A percentile compares a stretch with the other conserved stretches of the same genome.
phyloP scores from a whole-genome alignment of 2,888 invertebrate species.

The Drosophila mercatorum region DNA sequence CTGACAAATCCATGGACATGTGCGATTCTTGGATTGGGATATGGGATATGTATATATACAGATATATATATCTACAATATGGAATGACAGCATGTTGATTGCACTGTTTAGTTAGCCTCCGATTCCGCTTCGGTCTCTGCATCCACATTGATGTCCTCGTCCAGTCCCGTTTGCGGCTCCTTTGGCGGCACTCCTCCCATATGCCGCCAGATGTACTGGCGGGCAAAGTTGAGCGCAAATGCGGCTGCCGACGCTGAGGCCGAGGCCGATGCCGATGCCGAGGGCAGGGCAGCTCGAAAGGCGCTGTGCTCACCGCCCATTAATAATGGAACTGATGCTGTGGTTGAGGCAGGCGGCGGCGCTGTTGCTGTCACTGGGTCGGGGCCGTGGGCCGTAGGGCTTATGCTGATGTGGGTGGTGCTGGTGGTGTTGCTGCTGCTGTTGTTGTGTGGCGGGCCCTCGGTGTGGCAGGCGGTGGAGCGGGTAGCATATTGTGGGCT shows the following conservation, averaged over 20 bases:
- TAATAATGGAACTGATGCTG: constrained; percentile 86
- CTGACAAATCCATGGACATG: constrained; percentile 26
- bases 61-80: constrained; percentile 7
- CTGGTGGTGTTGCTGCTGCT: constrained; percentile 21
- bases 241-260: constrained; percentile 85
- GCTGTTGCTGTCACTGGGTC: constrained; percentile 71
- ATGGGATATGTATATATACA: constrained; percentile 1
- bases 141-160: constrained; percentile 93
- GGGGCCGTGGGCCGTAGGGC: constrained; percentile 43
- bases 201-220: constrained; percentile 77
- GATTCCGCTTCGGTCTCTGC: constrained; percentile 86
- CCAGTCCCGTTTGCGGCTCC: constrained; percentile 35
- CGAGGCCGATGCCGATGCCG: constrained; percentile 80
- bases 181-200: constrained; percentile 53
- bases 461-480: constrained; percentile 37
- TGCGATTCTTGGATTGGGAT: constrained; percentile 3
- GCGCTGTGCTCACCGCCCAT: constrained; percentile 97
- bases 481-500: constrained; percentile 38
- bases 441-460: constrained; percentile 21
- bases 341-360: constrained; percentile 85
- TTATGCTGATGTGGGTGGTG: constrained; percentile 37
- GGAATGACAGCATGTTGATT: constrained; percentile 29
- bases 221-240: constrained; percentile 83
- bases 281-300: constrained; percentile 89
- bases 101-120: constrained; percentile 53